Base-by-base conservation (phyloP, 2,113 vertebrate genomes). In the Oenanthe oenanthe region DNA sequence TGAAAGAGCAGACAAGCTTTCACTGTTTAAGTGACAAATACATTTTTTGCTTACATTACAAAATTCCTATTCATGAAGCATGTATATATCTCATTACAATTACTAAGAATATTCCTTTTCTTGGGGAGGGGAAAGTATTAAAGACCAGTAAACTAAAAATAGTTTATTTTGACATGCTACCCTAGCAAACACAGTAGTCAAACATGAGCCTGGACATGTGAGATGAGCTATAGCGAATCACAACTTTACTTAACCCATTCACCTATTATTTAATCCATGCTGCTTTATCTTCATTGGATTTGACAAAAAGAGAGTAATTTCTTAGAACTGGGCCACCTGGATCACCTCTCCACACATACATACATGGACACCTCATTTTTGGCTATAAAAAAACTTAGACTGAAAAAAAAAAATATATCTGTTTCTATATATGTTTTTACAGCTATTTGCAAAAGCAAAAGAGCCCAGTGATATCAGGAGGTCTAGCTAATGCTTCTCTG, bases 351-450 rank as follows among this genome's bases (percentile, higher is more conserved):
- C 50, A 53, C 9, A 53, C 26, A 65, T 18, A 67, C 3, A 58
- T 19, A 67, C 4, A 58, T 1, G 47, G 2, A 31, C 7, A 56
- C 1, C 1, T 7, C 8, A 15, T 40, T 77, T 75, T 17, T 43
- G 28, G 5, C n/a, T 68, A 40, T 4, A 4, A 62, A 93, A 65
- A 78, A 60, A 17, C 5, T 8, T n/a, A 71, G 25, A 50, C 28
- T 45, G 40, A 47, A 72, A 71, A 40, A 42, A n/a, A 2, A 13
- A 9, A 5, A 12, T 26, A 1, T 9, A n/a, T 36, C 17, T 8
- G 0, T 20, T 47, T 13, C 12, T 26, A 1, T 11, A 47, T 18
- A 6, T 85, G 7, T 9, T 87, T 71, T 24, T 40, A 2, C 22
- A 56, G 32, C 7, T 74, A 17, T 76, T 61, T 73, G 13, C 40